Conservation (phyloP, 2,797 vertebrate species). For the Gephyroberyx darwinii region DNA sequence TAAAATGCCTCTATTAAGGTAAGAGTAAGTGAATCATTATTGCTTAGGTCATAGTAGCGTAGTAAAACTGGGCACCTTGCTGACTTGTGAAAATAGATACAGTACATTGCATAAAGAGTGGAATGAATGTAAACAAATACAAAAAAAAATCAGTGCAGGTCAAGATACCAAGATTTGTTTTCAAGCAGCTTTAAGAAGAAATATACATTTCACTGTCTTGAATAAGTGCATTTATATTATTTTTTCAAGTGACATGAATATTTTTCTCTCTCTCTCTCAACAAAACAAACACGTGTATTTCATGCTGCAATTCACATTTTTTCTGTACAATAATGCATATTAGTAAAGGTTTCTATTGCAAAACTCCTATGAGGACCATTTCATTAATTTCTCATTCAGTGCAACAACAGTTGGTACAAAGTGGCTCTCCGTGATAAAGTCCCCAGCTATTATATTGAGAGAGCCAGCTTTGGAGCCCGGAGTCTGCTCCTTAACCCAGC, state of each 20-base stretch:
- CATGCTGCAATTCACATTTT: slow-evolving; percentile 62
- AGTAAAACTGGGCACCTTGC: slow-evolving; percentile 30
- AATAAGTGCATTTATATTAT: slow-evolving; percentile 58
- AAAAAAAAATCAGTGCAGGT: slow-evolving; percentile 56
- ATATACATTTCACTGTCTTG: slow-evolving; percentile 32
- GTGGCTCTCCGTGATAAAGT: slow-evolving; percentile 86
- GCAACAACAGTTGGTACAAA: slow-evolving; percentile 86
- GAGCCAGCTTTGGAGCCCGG: slow-evolving; percentile 81
- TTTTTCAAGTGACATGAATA: slow-evolving; percentile 71
- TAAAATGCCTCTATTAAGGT: slow-evolving; percentile 47
- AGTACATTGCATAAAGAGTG: slow-evolving; percentile 62
- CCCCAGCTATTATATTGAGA: slow-evolving; percentile 92
- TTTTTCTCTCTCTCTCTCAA: slow-evolving; percentile 35
- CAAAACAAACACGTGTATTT: slow-evolving; percentile 56
- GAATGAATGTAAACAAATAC: slow-evolving; percentile 60
- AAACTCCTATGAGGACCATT: slow-evolving; percentile 61
- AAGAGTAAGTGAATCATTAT: slow-evolving; percentile 63
- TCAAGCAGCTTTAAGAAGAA: slow-evolving; percentile 50
- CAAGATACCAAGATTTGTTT: slow-evolving; percentile 42
- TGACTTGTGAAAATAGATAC: slow-evolving; percentile 48
- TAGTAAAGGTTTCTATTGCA: background rate
- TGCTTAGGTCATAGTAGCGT: slow-evolving; percentile 67
- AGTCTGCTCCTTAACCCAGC: slow-evolving; percentile 87
- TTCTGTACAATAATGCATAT: slow-evolving; percentile 19
- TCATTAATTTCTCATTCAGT: slow-evolving; percentile 87